A percentile compares a stretch with the other conserved stretches of the same genome.
Conservation (phyloP, 1,140 invertebrate genomes). For the Sipha flava region DNA sequence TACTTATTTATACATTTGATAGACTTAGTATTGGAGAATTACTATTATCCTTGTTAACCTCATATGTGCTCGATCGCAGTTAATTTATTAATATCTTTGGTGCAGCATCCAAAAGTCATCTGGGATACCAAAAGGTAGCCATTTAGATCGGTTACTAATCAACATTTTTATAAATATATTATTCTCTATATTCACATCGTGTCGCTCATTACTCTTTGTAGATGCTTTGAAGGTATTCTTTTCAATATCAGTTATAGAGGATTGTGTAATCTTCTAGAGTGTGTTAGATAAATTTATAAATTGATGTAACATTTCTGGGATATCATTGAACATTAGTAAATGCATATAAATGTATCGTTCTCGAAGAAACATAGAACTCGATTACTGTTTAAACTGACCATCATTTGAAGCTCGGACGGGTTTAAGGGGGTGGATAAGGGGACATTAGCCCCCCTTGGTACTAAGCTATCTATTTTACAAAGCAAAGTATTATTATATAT, state of each 20-base stretch:
- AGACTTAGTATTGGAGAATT: neutral
- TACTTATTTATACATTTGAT: neutral
- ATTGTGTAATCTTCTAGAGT: neutral
- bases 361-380: neutral
- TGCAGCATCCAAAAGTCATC: neutral
- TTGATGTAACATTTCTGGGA: neutral
- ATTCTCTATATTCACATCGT: neutral
- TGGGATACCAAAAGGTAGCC: neutral
- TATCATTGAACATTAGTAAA: neutral
- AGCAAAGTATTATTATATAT: no score
- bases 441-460: no score
- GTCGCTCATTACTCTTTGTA: neutral
- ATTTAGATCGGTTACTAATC: neutral
- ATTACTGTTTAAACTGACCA: neutral
- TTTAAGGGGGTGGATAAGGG: no score
- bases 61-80: neutral
- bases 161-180: neutral
- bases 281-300: neutral
- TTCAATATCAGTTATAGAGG: neutral
- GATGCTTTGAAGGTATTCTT: neutral
- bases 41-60: neutral
- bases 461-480: no score
- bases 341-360: neutral
- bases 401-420: no score
- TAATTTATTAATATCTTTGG: neutral